phyloP scores from a whole-genome alignment of 2,888 invertebrate species.

The Steinernema carpocapsae region DNA sequence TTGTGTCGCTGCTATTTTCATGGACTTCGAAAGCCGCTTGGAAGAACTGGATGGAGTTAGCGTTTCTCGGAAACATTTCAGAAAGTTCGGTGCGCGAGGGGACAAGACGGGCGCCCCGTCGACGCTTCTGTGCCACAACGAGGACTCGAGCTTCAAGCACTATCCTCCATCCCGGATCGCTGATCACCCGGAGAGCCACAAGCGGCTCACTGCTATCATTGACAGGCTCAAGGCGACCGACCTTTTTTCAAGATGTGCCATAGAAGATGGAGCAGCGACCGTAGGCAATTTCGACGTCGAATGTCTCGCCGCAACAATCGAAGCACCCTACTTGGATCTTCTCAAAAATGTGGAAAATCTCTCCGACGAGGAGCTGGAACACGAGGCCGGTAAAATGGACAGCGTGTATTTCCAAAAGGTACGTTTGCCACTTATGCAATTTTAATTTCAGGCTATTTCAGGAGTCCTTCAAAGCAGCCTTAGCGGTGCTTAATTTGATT shows the following conservation, averaged over 20 bases:
- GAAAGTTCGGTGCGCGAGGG: conserved; percentile 3
- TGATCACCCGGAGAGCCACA: conserved; percentile 14
- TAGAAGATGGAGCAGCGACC: background rate
- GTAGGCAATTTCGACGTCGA: no score
- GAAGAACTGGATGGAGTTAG: background rate
- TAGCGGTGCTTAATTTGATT: background rate
- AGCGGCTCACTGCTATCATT: background rate
- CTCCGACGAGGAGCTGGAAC: no score
- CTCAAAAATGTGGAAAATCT: background rate
- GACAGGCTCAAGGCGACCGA: background rate
- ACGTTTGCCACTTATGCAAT: no score
- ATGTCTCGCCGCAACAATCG: background rate
- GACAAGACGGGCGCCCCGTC: background rate
- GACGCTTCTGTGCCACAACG: background rate
- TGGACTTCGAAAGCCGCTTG: background rate
- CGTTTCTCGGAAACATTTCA: background rate
- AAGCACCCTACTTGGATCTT: background rate
- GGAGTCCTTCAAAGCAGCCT: background rate
- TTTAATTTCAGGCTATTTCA: background rate
- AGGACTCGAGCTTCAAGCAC: background rate
- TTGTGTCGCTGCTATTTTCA: background rate
- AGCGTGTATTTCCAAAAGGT: conserved; percentile 12
- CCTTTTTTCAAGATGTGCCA: conserved; percentile 3
- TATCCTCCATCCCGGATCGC: conserved; percentile 1
- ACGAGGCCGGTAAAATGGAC: background rate